Percentiles rank a stretch among this genome's conserved stretches.
phyloP scores from a whole-genome alignment of 2,797 vertebrate species.

The Craterocephalus amniculus region DNA sequence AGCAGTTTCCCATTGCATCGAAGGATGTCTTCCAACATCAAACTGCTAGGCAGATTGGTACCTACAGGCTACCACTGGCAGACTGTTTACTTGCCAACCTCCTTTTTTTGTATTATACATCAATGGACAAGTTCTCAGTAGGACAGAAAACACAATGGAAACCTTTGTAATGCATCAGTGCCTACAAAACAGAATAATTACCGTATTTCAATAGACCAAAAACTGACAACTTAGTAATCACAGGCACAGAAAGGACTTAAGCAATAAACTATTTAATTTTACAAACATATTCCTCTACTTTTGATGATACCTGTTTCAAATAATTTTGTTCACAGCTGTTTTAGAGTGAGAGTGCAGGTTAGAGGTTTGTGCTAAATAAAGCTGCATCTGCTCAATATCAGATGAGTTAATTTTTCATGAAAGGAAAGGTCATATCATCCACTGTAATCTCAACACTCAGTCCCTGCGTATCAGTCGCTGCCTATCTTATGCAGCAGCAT shows the following conservation, averaged over 20 bases:
- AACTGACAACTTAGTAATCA: conserved; percentile 10
- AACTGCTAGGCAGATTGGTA: conserved; percentile 72
- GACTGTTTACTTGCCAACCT: conserved; percentile 70
- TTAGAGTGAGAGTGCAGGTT: conserved; percentile 24
- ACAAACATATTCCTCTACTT: conserved; percentile 13
- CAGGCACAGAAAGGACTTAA: neutral
- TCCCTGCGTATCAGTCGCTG: conserved; percentile 73
- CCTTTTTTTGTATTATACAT: conserved; percentile 74
- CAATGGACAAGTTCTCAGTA: conserved; percentile 60
- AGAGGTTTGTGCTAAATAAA: conserved; percentile 73
- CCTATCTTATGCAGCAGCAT: conserved; percentile 73
- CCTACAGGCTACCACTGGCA: conserved; percentile 68
- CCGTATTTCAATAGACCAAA: too few species aligned
- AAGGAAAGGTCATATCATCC: conserved; percentile 79
- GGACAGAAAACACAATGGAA: conserved; percentile 54
- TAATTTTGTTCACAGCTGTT: conserved; percentile 22
- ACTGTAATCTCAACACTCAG: conserved; percentile 80
- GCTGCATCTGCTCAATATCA: conserved; percentile 81
- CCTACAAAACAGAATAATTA: conserved; percentile 27
- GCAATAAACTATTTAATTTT: conserved; percentile 13
- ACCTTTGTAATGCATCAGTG: conserved; percentile 46
- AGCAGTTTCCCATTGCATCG: conserved; percentile 66
- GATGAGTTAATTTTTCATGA: conserved; percentile 82
- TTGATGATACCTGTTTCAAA: conserved; percentile 22
- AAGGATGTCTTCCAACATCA: conserved; percentile 69